These are phyloP conservation scores for Perithous albicinctus DNA, from an alignment of 2,888 invertebrate species.

Conservation along the genomic window DNA sequence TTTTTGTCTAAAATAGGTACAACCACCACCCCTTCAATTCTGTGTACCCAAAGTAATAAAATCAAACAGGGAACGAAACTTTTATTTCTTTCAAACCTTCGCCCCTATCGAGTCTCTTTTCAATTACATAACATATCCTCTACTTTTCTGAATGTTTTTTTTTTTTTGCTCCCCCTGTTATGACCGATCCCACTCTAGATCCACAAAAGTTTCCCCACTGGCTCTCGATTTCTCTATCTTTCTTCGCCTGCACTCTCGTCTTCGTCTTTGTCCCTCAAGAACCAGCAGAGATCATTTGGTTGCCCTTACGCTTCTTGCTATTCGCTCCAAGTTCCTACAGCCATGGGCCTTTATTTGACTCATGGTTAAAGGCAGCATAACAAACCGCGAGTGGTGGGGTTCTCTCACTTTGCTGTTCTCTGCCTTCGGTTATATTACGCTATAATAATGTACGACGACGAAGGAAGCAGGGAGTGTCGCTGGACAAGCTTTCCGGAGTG, in stretches of 20 bases:
- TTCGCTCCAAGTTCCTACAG: slow-evolving; percentile 42
- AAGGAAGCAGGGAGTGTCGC: slow-evolving; percentile 69
- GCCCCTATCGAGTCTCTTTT: slow-evolving; percentile 14
- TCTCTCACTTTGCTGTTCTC: slow-evolving; percentile 2
- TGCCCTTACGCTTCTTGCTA: slow-evolving; percentile 11
- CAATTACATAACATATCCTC: slow-evolving; percentile 40
- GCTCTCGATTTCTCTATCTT: not conserved
- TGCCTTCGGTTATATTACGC: slow-evolving; percentile 45
- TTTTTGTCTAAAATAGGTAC: no score
- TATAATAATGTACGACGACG: slow-evolving; percentile 64
- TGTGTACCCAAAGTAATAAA: no score
- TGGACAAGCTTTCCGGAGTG: slow-evolving; percentile 66
- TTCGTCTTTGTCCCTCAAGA: slow-evolving; percentile 9
- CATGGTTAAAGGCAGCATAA: not conserved
- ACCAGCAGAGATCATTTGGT: slow-evolving; percentile 11
- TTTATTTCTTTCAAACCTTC: not conserved
- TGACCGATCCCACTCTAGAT: not conserved
- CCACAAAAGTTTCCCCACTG: not conserved
- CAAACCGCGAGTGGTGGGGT: slow-evolving; percentile 27
- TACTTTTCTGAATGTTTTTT: slow-evolving; percentile 24
- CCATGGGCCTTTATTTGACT: slow-evolving; percentile 40
- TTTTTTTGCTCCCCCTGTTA: not conserved
- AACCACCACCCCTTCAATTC: no score
- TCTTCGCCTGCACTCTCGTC: not conserved
- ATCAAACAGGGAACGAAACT: slow-evolving; percentile 8